phyloP scores from a whole-genome alignment of 2,113 vertebrate species.

The Grantiella picta region DNA sequence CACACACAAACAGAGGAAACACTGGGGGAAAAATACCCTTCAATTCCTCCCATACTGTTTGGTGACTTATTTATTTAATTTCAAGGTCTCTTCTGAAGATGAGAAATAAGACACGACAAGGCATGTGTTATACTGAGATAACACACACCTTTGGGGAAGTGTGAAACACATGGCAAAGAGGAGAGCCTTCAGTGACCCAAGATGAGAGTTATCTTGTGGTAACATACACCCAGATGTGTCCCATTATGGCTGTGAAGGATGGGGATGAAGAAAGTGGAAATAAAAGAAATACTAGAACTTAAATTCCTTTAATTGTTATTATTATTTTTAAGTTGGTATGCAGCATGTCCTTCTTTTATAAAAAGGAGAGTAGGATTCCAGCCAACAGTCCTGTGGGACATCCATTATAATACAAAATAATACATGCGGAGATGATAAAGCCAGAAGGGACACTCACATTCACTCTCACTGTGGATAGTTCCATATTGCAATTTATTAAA shows the following conservation, averaged over 20 bases:
- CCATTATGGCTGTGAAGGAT: conserved; percentile 9
- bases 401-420: conserved; percentile 24
- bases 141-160: conserved; percentile 42
- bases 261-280: background rate
- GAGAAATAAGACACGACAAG: conserved; percentile 26
- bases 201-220: conserved; percentile 52
- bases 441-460: conserved; percentile 11
- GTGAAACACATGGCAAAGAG: conserved; percentile 21
- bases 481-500: background rate
- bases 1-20: background rate
- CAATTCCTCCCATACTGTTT: background rate
- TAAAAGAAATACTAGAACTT: conserved; percentile 1
- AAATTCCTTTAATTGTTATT: background rate
- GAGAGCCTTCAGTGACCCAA: background rate
- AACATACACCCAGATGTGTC: conserved; percentile 37
- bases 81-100: conserved; percentile 7
- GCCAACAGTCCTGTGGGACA: conserved; percentile 10
- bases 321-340: conserved; percentile 32
- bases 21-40: background rate
- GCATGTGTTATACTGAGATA: conserved; percentile 49
- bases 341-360: background rate
- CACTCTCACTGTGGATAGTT: background rate
- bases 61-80: conserved; percentile 42
- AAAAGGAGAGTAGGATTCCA: background rate
- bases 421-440: background rate